Conservation (phyloP, 30 jellyfish, hydroid and myxozoan species). For the Catostylus mosaicus region DNA sequence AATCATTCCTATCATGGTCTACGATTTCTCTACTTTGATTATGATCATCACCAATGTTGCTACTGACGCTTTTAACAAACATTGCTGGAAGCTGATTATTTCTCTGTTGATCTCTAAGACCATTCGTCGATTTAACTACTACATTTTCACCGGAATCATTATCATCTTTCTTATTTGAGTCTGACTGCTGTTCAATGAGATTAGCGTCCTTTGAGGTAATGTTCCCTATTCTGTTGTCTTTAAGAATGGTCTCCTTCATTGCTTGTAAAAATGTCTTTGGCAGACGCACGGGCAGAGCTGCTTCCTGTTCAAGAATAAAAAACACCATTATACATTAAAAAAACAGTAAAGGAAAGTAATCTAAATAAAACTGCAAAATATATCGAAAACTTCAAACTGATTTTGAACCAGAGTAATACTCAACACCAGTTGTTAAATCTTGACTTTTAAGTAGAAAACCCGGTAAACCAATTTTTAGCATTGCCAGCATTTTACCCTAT, state of each 20-base stretch:
- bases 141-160: not conserved
- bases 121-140: not conserved
- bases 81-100: not conserved
- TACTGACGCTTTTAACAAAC: not conserved
- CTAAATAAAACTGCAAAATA: no score
- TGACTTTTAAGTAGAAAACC: no score
- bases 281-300: conserved; percentile 75
- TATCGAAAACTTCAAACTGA: no score
- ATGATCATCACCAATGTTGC: not conserved
- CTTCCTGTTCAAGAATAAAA: conserved; percentile 80
- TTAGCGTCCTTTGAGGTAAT: conserved; percentile 9
- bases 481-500: no score
- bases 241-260: conserved; percentile 83
- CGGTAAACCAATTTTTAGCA: no score
- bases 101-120: not conserved
- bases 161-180: not conserved
- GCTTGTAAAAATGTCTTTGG: conserved; percentile 88
- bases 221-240: conserved; percentile 44
- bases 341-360: no score
- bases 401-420: no score
- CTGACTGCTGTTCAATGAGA: not conserved
- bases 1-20: not conserved
- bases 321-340: no score
- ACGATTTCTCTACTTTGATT: not conserved
- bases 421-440: no score